Evolutionary conservation across 2,113 vertebrate genomes (phyloP), one percentile per base, ranked within the genome.

Genomic region (Callorhinus ursinus): DNA sequence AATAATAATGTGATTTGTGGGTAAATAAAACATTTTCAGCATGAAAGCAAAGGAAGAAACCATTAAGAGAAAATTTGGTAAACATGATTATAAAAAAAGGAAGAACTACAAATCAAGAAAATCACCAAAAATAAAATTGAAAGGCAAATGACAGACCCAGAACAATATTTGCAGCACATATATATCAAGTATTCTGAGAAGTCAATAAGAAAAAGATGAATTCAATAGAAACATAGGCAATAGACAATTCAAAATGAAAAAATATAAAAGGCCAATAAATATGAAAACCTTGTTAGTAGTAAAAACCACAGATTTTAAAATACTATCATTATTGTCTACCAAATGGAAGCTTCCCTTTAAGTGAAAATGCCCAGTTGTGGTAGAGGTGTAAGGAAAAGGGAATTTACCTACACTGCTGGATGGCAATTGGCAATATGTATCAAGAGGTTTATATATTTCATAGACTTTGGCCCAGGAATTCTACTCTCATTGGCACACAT

Each of bases 21-120:
- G 2, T 53, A 89, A 72, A 42, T 18, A 93, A 93, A 89, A 95
- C 12, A 57, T 97, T 72, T 84, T 85, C n/a, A 85, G 7, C n/a
- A 36, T 76, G 69, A 77, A 88, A 63, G 5, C 4, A 61, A 59
- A 67, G 28, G 49, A 90, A 93, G 33, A 72, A 80, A 59, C 49
- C 24, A 72, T 51, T 13, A 93, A 80, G 36, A 80, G 31, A 74
- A 90, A 53, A 12, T 55, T 15, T 42, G 19, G 74, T 86, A 51
- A 90, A 72, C 26, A 84, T 79, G 55, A 82, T 95, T 76, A 59
- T 55, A 24, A 46, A 87, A 92, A 92, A 95, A 76, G 63, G 67
- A 89, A 86, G 46, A 63, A 71, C 18, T 79, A 10, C 14, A 93
- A 63, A 24, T 82, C 76, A 91, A 84, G 46, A 79, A 89, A 89